phyloP scores from a whole-genome alignment of 2,113 vertebrate species.

The Pontoporia blainvillei region DNA sequence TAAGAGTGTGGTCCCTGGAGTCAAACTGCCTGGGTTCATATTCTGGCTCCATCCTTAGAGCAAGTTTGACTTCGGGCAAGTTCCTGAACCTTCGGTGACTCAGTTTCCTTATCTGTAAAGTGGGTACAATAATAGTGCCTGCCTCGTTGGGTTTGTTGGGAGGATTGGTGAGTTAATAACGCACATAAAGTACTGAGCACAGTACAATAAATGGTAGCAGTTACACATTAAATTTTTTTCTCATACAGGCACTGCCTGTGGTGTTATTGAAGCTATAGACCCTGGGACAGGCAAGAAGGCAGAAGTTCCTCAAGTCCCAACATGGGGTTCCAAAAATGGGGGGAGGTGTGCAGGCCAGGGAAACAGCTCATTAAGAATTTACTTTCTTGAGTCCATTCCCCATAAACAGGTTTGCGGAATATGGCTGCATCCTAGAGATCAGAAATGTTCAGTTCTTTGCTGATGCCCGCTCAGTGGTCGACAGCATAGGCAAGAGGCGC shows the following conservation, averaged over 20 bases:
- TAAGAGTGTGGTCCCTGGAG: background rate
- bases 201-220: background rate
- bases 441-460: constrained; percentile 87
- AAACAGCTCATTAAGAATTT: constrained; percentile 51
- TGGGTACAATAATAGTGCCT: background rate
- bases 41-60: background rate
- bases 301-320: background rate
- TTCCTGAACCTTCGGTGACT: background rate
- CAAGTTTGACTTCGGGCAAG: background rate
- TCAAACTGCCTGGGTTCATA: background rate
- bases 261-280: background rate
- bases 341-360: constrained; percentile 8
- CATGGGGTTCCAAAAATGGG: background rate
- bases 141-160: background rate
- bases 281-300: background rate
- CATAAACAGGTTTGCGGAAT: constrained; percentile 85
- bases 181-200: background rate
- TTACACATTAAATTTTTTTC: background rate
- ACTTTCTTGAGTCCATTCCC: constrained; percentile 65
- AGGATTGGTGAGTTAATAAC: background rate
- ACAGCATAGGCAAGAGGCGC: constrained; percentile 85
- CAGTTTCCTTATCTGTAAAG: constrained; percentile 17
- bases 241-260: background rate
- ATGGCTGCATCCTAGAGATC: constrained; percentile 88
- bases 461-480: constrained; percentile 87